phyloP scores from a whole-genome alignment of 1,140 invertebrate species.

The Sitodiplosis mosellana region DNA sequence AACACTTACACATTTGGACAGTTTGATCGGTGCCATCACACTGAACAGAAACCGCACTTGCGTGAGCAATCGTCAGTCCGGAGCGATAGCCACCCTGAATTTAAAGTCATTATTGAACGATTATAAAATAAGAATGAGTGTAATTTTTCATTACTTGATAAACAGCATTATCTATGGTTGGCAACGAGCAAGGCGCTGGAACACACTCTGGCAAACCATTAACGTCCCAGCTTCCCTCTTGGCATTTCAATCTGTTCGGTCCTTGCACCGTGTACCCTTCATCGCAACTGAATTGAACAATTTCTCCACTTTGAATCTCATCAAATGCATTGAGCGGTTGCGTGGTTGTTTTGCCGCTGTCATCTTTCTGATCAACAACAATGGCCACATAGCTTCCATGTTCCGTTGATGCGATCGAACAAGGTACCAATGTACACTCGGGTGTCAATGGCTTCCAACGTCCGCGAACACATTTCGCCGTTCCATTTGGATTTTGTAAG shows the following conservation, averaged over 20 bases:
- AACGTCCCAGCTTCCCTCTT: constrained; percentile 59
- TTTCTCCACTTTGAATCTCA: constrained; percentile 22
- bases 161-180: constrained; percentile 46
- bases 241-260: constrained; percentile 48
- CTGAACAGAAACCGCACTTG: constrained; percentile 44
- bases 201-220: constrained; percentile 54
- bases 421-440: constrained; percentile 40
- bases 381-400: constrained; percentile 22
- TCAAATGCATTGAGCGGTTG: constrained; percentile 19
- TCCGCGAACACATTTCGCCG: constrained; percentile 56
- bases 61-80: constrained; percentile 59
- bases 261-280: constrained; percentile 30
- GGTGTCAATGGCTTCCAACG: constrained; percentile 66
- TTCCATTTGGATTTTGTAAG: constrained; percentile 44
- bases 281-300: constrained; percentile 21
- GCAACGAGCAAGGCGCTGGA: constrained; percentile 56
- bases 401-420: constrained; percentile 21
- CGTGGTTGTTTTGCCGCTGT: constrained; percentile 16
- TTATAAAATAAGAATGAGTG: background rate
- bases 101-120: no score
- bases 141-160: constrained; percentile 31
- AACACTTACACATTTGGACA: constrained; percentile 14
- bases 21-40: constrained; percentile 33
- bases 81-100: constrained; percentile 44
- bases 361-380: constrained; percentile 16